Evolutionary conservation across 2,888 invertebrate genomes (phyloP).

Genomic region (Diachrysia chrysitis): DNA sequence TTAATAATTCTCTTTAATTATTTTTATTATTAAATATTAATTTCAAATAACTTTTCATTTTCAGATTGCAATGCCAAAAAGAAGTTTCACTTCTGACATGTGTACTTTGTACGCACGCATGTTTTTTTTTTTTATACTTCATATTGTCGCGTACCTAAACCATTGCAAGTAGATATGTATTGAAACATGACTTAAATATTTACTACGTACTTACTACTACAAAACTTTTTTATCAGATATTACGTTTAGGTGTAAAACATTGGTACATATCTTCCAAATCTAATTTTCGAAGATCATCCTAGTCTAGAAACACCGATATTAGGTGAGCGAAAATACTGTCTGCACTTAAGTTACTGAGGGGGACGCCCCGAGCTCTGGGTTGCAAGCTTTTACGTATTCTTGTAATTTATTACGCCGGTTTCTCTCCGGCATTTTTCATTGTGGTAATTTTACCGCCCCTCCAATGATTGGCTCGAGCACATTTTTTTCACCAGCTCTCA

Average conservation of each 20-base stretch:
- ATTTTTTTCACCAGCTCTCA: constrained; percentile 64
- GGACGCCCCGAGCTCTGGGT: constrained; percentile 58
- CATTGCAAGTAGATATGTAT: not conserved
- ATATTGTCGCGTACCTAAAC: not conserved
- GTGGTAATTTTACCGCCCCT: constrained; percentile 69
- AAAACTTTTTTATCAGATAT: not conserved
- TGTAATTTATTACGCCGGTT: constrained; percentile 76
- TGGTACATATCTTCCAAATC: not conserved
- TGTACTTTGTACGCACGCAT: no score
- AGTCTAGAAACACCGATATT: constrained; percentile 51
- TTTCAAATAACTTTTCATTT: no score
- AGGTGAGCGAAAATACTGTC: constrained; percentile 58
- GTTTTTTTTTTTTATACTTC: no score
- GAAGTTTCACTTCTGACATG: no score
- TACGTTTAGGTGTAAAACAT: not conserved
- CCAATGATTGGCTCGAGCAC: constrained; percentile 70
- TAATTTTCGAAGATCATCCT: constrained; percentile 35
- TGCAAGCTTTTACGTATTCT: constrained; percentile 74
- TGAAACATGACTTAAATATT: no score
- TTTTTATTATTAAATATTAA: no score
- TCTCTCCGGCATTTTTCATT: constrained; percentile 71
- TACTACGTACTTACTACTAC: not conserved
- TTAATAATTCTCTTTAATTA: no score
- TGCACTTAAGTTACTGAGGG: constrained; percentile 61
- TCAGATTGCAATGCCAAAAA: no score